Evolutionary conservation across 2,888 invertebrate species (phyloP).

Genomic region (Lycia hirtaria): DNA sequence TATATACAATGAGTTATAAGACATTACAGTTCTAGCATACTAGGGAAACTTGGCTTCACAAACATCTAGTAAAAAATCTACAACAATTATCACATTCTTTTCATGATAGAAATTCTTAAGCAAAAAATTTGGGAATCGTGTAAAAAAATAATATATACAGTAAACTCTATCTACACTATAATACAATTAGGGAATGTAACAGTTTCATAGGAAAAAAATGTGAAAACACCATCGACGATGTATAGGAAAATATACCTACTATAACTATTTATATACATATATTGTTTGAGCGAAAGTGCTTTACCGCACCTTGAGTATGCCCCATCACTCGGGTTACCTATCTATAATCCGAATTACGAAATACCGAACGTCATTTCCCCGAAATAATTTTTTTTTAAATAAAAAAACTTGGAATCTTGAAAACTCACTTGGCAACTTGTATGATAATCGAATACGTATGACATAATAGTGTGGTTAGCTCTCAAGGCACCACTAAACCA

Average conservation of each 20-base stretch:
- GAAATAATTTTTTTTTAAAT: no score
- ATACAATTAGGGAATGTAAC: conserved; percentile 23
- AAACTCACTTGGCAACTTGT: no score
- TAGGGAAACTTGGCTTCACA: conserved; percentile 22
- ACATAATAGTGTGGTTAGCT: no score
- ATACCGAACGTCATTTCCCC: no score
- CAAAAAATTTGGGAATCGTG: neutral
- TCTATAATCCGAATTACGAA: no score
- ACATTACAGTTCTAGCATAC: conserved; percentile 20
- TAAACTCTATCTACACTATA: conserved; percentile 4
- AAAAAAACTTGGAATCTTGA: no score
- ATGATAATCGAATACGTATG: no score
- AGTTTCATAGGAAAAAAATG: neutral
- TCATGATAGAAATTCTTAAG: neutral
- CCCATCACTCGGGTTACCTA: no score
- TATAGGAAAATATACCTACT: neutral
- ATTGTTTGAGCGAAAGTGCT: no score
- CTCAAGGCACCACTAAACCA: no score
- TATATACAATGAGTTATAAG: no score
- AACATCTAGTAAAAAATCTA: conserved; percentile 28
- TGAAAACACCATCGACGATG: neutral
- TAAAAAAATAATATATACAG: neutral
- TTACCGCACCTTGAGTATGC: no score
- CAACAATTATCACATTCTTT: conserved; percentile 26
- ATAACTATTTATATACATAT: neutral